Evolutionary conservation across 2,888 invertebrate species (phyloP).

Genomic region (Drosophila anceps): DNA sequence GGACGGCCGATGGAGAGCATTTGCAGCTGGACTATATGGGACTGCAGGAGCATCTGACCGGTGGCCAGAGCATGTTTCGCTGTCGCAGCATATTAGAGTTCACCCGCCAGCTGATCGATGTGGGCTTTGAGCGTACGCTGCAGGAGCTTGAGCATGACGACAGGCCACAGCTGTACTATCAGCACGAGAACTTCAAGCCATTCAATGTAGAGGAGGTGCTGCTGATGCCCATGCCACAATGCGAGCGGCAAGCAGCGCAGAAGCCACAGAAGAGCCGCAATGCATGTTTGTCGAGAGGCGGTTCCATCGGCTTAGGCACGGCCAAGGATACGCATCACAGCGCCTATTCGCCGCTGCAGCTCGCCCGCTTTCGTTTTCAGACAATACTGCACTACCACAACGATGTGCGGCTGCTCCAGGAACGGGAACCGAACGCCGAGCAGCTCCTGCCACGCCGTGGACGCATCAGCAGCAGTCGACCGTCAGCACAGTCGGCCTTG

Average conservation of each 20-base stretch:
- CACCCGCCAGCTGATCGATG: neutral
- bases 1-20: constrained; percentile 38
- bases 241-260: neutral
- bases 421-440: constrained; percentile 20
- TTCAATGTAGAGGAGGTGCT: constrained; percentile 11
- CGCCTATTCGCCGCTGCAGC: constrained; percentile 27
- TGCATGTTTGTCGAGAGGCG: neutral
- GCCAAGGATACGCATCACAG: neutral
- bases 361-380: constrained; percentile 41
- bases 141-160: neutral
- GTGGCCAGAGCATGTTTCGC: constrained; percentile 35
- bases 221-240: neutral
- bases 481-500: neutral
- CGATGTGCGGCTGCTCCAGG: constrained; percentile 32
- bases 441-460: constrained; percentile 44
- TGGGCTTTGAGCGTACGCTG: constrained; percentile 40
- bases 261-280: too few relatives aligned
- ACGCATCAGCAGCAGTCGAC: constrained; percentile 22
- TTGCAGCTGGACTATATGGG: constrained; percentile 51
- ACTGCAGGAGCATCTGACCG: constrained; percentile 53
- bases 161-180: constrained; percentile 17
- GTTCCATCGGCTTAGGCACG: neutral
- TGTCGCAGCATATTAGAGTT: constrained; percentile 37
- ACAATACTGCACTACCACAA: constrained; percentile 32
- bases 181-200: constrained; percentile 28